These are phyloP conservation scores for Tinea pellionella DNA, from an alignment of 2,888 invertebrate species.

Conservation along the genomic window DNA sequence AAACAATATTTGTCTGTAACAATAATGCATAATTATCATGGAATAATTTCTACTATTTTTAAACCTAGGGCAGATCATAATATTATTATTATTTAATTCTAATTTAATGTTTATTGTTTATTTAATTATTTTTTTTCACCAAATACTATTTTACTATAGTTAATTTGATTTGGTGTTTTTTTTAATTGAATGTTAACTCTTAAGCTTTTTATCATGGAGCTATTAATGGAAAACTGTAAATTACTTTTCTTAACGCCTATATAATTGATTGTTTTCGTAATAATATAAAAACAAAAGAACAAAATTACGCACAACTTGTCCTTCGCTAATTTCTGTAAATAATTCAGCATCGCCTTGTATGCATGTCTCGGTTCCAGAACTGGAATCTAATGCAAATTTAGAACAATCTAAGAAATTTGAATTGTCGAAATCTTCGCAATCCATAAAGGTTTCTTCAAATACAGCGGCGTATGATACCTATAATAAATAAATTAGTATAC, in stretches of 20 bases:
- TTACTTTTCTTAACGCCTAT: too few species aligned
- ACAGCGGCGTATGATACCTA: not conserved
- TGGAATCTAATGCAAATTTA: conserved; percentile 5
- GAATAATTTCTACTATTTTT: conserved; percentile 8
- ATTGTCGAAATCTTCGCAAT: conserved; percentile 18
- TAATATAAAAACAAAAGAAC: too few species aligned
- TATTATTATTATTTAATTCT: too few species aligned
- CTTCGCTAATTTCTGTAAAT: not conserved
- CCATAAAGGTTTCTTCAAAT: conserved; percentile 13
- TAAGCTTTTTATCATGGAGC: too few species aligned
- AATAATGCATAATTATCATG: not conserved
- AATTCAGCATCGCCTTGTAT: conserved; percentile 1
- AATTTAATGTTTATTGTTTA: too few species aligned
- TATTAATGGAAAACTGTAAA: too few species aligned
- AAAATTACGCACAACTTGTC: not conserved
- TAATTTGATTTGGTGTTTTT: too few species aligned
- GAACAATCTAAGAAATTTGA: conserved; percentile 14
- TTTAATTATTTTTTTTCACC: too few species aligned
- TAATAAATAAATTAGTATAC: not conserved
- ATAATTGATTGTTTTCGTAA: too few species aligned
- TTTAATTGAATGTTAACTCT: too few species aligned
- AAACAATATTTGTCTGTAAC: conserved; percentile 20
- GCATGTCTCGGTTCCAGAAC: not conserved
- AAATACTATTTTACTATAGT: too few species aligned
- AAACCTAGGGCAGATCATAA: too few species aligned